These are phyloP conservation scores for Chaetorhynchus papuensis DNA, from an alignment of 2,113 vertebrate genomes.

Conservation along the genomic window DNA sequence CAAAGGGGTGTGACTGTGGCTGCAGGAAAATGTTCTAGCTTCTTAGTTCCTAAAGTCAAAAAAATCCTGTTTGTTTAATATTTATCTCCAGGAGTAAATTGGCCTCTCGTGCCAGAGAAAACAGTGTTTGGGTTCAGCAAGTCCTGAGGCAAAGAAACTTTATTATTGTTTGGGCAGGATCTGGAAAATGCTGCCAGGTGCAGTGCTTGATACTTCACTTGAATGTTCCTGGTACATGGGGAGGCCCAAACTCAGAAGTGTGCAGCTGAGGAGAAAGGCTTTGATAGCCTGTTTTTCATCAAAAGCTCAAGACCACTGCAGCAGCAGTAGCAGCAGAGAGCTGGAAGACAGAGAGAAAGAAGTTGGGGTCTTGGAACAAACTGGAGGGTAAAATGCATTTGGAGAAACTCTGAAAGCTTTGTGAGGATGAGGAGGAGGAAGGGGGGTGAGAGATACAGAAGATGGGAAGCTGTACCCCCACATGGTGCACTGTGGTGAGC, in stretches of 20 bases:
- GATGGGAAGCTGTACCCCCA: not conserved
- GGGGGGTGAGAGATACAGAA: not conserved
- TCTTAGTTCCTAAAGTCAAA: not conserved
- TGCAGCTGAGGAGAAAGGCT: not conserved
- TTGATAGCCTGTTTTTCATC: not conserved
- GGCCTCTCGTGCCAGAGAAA: constrained; percentile 36
- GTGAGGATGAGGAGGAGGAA: not conserved
- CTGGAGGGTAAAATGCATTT: not conserved
- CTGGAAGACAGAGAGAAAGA: not conserved
- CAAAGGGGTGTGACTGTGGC: not conserved
- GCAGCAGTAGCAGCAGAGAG: not conserved
- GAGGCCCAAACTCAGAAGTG: not conserved
- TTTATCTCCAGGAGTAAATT: not conserved
- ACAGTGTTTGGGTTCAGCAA: constrained; percentile 14
- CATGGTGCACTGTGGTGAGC: not conserved
- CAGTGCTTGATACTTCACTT: not conserved
- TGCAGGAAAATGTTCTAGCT: constrained; percentile 17
- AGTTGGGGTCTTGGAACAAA: not conserved
- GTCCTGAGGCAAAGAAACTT: constrained; percentile 39
- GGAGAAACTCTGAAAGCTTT: not conserved
- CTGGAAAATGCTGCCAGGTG: constrained; percentile 6
- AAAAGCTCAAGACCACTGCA: not conserved
- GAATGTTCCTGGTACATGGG: not conserved
- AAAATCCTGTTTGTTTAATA: constrained; percentile 7
- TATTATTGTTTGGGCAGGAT: constrained; percentile 28